These are phyloP conservation scores for Lepidothrix coronata DNA, from an alignment of 2,113 vertebrate genomes.

Conservation along the genomic window DNA sequence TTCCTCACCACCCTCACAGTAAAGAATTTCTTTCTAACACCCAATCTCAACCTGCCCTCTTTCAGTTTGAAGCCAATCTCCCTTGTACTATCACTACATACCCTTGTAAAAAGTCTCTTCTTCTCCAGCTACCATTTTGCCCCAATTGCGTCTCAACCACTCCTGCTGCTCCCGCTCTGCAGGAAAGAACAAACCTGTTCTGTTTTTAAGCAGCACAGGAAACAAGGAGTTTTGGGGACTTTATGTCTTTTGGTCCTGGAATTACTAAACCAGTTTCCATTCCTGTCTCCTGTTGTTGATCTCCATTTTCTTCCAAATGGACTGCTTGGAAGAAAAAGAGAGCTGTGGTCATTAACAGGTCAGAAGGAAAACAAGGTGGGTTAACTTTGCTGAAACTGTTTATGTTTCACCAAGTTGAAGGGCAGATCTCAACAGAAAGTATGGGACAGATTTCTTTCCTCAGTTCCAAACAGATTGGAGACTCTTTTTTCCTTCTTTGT, in stretches of 20 bases:
- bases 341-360: background rate
- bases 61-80: background rate
- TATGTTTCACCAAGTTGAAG: background rate
- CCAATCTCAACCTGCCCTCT: background rate
- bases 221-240: background rate
- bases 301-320: background rate
- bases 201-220: background rate
- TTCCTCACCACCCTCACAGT: background rate
- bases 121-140: background rate
- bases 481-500: background rate
- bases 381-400: background rate
- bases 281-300: background rate
- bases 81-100: background rate
- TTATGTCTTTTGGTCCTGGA: background rate
- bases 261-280: background rate
- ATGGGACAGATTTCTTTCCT: background rate
- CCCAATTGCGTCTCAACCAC: rapidly evolving
- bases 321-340: background rate
- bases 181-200: background rate
- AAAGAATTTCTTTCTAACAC: background rate
- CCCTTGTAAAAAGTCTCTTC: background rate
- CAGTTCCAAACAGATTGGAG: background rate
- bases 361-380: background rate
- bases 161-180: background rate
- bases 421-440: background rate